Evolutionary conservation across 2,113 vertebrate species (phyloP), one percentile per base, ranked within the genome.

Genomic region (Hystrix cristata): DNA sequence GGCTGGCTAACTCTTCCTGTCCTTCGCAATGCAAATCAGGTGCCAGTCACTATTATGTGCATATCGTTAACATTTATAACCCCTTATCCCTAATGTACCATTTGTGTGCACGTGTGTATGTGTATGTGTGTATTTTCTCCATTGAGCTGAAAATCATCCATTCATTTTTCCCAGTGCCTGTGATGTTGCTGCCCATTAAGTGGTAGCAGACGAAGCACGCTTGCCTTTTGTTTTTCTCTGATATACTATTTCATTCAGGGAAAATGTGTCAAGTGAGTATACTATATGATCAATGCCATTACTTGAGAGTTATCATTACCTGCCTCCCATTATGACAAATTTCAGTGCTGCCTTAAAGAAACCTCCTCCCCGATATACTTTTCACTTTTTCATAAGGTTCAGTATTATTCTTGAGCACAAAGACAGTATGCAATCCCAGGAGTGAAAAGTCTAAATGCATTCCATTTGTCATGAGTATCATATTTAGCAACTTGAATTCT

Each of bases 351-450:
- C 85, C 90, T 95, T 81, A 84, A 92, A 94, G 71, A 93, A 92
- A 69, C 13, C n/a, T 72, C 81, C 85, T 62, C 64, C 43, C 19
- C 71, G 81, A 78, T 87, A 76, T 59, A 29, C n/a, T 92, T 96
- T 90, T 85, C 83, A 48, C n/a, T 93, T 94, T 80, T 78, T 90
- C 87, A 93, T 67, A 78, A 88, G 25, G 71, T 82, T 95, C 83
- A 43, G 60, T 38, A 97, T 96, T 97, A 95, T 91, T 95, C 95
- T 92, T 82, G 48, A 95, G n/a, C 67, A 79, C 3, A 74, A 88
- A 92, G 94, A 95, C 92, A 96, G 92, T 92, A 92, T 74, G 87
- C 43, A 94, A 88, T 95, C 65, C 69, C 71, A 65, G 60, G n/a
- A 51, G 71, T 5, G 0, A 94, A 80, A 69, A 85, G 27, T 79